phyloP scores from a whole-genome alignment of 2,113 vertebrate genomes.

The Anguilla japonica region DNA sequence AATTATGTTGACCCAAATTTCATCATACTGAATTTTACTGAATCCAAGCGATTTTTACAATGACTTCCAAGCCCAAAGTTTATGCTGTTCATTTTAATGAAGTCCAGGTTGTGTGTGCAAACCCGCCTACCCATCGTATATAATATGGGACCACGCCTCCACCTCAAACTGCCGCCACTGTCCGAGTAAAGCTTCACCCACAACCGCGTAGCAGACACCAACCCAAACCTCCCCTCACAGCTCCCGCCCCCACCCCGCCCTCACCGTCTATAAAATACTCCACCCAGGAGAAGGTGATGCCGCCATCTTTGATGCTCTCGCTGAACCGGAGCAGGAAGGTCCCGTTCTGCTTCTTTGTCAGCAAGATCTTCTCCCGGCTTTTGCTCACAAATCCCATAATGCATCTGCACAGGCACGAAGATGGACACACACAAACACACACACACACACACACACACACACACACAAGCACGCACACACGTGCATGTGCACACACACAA shows the following conservation, averaged over 20 bases:
- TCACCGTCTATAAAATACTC: conserved; percentile 74
- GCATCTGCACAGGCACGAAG: conserved; percentile 57
- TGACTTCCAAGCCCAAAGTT: too few relatives aligned
- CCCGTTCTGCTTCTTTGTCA: conserved; percentile 75
- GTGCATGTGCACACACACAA: too few relatives aligned
- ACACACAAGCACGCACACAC: too few relatives aligned
- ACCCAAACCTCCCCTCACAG: neutral
- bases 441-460: too few relatives aligned
- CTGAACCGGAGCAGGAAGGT: conserved; percentile 94
- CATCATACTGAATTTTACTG: too few relatives aligned
- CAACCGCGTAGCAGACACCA: conserved; percentile 46
- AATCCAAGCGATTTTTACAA: too few relatives aligned
- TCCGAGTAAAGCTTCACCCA: conserved; percentile 80
- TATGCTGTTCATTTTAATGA: too few relatives aligned
- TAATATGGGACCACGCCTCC: neutral
- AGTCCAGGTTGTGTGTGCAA: too few relatives aligned
- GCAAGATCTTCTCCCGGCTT: conserved; percentile 73
- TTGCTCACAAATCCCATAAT: conserved; percentile 92
- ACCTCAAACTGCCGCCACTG: conserved; percentile 57
- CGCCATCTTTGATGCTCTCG: conserved; percentile 75
- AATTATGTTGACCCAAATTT: too few relatives aligned
- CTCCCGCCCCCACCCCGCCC: too few relatives aligned
- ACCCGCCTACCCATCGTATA: too few relatives aligned
- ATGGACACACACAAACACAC: too few relatives aligned
- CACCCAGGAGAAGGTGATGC: conserved; percentile 93